A percentile compares a stretch with the other conserved stretches of the same genome.
These are phyloP conservation scores for Muntiacus reevesi DNA, from an alignment of 2,113 vertebrate genomes.

Conservation along the genomic window DNA sequence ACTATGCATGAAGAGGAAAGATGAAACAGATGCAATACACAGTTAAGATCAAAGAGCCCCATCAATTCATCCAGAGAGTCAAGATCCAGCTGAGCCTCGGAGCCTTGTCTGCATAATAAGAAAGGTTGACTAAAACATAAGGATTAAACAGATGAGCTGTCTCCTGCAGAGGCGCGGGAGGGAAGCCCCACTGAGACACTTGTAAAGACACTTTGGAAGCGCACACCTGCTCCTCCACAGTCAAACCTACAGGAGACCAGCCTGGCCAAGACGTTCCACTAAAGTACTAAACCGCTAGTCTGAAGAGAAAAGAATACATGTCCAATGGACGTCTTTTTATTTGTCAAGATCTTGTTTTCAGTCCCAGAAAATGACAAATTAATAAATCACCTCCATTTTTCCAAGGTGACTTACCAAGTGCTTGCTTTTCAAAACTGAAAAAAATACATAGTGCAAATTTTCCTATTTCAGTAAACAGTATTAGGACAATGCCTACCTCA, in stretches of 20 bases:
- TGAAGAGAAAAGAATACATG: slow-evolving; percentile 44
- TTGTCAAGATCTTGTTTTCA: slow-evolving; percentile 2
- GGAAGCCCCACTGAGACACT: slow-evolving; percentile 82
- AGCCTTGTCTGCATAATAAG: slow-evolving; percentile 84
- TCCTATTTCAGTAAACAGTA: not conserved
- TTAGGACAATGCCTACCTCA: not conserved
- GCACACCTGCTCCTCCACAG: slow-evolving; percentile 83
- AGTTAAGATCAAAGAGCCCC: slow-evolving; percentile 85
- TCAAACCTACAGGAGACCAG: slow-evolving; percentile 78
- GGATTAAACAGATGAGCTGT: slow-evolving; percentile 89
- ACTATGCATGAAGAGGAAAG: slow-evolving; percentile 79
- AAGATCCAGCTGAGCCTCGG: slow-evolving; percentile 85
- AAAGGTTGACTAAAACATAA: slow-evolving; percentile 87
- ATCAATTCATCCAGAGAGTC: slow-evolving; percentile 86
- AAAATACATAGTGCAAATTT: not conserved
- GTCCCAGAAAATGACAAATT: slow-evolving; percentile 49
- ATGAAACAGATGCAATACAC: slow-evolving; percentile 85
- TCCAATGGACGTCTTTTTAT: not conserved
- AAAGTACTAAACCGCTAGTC: slow-evolving; percentile 69
- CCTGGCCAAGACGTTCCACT: slow-evolving; percentile 67
- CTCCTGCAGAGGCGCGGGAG: slow-evolving; percentile 81
- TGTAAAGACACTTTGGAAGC: slow-evolving; percentile 83
- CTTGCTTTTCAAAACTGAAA: slow-evolving; percentile 47
- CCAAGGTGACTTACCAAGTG: slow-evolving; percentile 69
- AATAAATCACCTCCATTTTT: slow-evolving; percentile 56